Evolutionary conservation across 2,888 invertebrate genomes (phyloP).

Genomic region (Biston betularia): DNA sequence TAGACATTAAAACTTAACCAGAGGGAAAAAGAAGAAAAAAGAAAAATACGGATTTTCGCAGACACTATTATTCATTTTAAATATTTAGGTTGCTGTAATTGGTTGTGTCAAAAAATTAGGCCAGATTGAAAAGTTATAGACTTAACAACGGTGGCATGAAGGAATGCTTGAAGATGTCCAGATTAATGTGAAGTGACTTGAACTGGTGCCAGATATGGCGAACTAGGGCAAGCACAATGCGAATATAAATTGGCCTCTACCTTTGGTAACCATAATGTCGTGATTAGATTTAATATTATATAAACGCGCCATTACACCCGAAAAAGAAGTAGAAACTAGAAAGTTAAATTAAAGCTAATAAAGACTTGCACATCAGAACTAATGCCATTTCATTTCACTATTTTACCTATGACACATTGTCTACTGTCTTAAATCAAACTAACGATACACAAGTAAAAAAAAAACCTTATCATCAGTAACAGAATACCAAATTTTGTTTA

Average conservation of each 20-base stretch:
- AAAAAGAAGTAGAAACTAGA: constrained; percentile 21
- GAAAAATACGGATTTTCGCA: too few species aligned
- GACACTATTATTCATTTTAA: too few species aligned
- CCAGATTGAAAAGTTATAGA: not conserved
- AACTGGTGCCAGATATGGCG: constrained; percentile 49
- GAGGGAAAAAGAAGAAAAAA: too few species aligned
- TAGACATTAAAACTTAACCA: too few species aligned
- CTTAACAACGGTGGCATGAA: constrained; percentile 28
- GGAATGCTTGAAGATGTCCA: constrained; percentile 19
- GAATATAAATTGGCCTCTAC: constrained; percentile 69
- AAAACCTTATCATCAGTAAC: too few species aligned
- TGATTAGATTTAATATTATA: constrained; percentile 30
- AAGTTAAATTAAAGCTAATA: constrained; percentile 1
- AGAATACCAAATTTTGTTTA: too few species aligned
- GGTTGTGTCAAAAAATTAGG: not conserved
- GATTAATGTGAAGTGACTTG: constrained; percentile 32
- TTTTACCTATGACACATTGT: too few species aligned
- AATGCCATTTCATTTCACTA: too few species aligned
- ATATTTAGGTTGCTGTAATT: not conserved
- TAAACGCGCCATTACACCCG: constrained; percentile 9
- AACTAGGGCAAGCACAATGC: constrained; percentile 65
- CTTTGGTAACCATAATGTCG: constrained; percentile 28
- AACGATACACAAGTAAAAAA: too few species aligned
- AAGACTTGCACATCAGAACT: too few species aligned
- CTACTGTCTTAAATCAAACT: too few species aligned